Evolutionary conservation across 2,888 invertebrate genomes (phyloP).

Genomic region (Eupithecia pulchellata): DNA sequence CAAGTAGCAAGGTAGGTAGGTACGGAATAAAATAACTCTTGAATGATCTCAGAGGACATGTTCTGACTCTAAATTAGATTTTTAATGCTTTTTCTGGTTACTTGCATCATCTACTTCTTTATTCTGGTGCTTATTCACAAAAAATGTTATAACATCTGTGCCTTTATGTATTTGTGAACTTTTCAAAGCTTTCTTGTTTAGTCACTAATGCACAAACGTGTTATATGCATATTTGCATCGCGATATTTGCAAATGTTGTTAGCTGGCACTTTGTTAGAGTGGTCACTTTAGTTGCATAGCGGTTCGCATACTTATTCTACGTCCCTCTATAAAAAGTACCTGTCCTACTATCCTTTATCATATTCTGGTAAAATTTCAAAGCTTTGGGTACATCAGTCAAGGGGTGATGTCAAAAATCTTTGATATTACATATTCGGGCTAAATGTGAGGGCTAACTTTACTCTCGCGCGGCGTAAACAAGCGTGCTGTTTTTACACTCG

Average conservation of each 20-base stretch:
- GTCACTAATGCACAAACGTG: neutral
- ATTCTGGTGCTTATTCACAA: too few species aligned
- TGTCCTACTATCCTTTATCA: neutral
- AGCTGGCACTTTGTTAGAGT: neutral
- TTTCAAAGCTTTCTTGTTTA: neutral
- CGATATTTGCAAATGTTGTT: neutral
- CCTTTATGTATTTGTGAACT: neutral
- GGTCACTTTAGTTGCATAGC: neutral
- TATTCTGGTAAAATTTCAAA: neutral
- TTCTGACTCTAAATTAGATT: neutral
- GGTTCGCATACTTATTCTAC: neutral
- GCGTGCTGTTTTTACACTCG: too few species aligned
- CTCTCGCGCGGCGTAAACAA: too few species aligned
- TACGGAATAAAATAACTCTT: neutral
- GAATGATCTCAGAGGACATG: conserved; percentile 11
- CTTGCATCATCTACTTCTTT: neutral
- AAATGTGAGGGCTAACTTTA: neutral
- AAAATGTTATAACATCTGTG: neutral
- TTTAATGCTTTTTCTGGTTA: neutral
- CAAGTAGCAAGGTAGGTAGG: neutral
- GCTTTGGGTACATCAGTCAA: too few species aligned
- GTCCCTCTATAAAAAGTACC: neutral
- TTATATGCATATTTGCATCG: neutral
- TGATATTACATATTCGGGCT: neutral
- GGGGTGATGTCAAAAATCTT: too few species aligned